These are phyloP conservation scores for Ophioderma brevispina DNA, from an alignment of 35 echinoderm and acorn worm genomes.

Conservation along the genomic window DNA sequence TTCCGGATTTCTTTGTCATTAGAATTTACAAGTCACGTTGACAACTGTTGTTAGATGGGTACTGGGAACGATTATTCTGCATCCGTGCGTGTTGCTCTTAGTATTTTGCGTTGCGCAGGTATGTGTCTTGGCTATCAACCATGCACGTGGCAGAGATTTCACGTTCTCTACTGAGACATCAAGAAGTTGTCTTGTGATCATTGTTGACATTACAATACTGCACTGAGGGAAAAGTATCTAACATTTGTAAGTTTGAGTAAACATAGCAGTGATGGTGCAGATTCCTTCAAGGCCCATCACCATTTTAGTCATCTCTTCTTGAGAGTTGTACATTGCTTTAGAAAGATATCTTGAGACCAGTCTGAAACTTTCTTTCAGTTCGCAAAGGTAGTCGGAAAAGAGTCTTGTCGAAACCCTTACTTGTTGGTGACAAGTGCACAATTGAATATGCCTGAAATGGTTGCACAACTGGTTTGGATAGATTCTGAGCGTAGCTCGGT, in stretches of 20 bases:
- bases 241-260: constrained; percentile 69
- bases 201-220: not conserved
- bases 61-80: not conserved
- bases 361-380: not conserved
- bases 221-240: constrained; percentile 9
- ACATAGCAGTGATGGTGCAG: constrained; percentile 50
- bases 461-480: constrained; percentile 72
- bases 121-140: not conserved
- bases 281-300: constrained; percentile 40
- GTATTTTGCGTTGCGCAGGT: not conserved
- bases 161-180: not conserved
- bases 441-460: constrained; percentile 75
- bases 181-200: not conserved
- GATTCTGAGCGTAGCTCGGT: not conserved
- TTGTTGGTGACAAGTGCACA: constrained; percentile 30
- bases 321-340: constrained; percentile 24
- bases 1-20: not conserved
- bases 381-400: constrained; percentile 72
- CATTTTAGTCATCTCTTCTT: constrained; percentile 35
- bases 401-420: constrained; percentile 34
- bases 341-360: constrained; percentile 21
- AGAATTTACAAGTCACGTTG: not conserved
- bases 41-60: constrained; percentile 3
- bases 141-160: not conserved
- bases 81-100: constrained; percentile 11